Evolutionary conservation across 92 coral and sea anemone species (phyloP), one percentile per base, ranked within the genome.

Genomic region (Diadumene lineata): DNA sequence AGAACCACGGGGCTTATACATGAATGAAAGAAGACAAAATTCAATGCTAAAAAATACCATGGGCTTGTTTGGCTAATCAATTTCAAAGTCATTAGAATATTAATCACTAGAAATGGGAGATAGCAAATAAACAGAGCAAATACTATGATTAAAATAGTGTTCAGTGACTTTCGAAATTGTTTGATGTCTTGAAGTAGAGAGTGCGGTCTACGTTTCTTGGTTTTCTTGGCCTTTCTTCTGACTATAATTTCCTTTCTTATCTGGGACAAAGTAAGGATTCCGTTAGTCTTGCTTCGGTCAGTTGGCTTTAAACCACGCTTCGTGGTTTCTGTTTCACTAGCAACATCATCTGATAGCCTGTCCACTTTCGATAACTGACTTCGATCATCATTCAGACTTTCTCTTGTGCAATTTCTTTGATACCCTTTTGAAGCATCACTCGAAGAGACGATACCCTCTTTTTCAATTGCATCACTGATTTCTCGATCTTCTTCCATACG

Each of bases 141-240:
- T 16, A 74, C 79, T 0, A 74, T 61, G 21, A 74, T 26, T 7
- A 74, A 29, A 19, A 74, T 74, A 22, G 79, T 74, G 22, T 60
- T 51, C 11, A 56, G 79, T 18, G 79, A 24, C 34, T 63, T 60
- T 25, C 55, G 60, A 19, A 74, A 61, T 27, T 24, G 25, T 62
- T 60, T 31, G 16, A 60, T 30, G n/a, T 61, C 79, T 15, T 48
- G 11, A 16, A 69, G 43, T 1, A 18, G 60, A 16, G 43, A 19
- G 16, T 17, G 2, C 19, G 75, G 44, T 70, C 43, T 28, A 53
- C 34, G 33, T 17, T 24, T 58, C 27, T 7, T 26, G 28, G 4
- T 23, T 10, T 1, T 7, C 6, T 58, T 58, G 22, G 30, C 15
- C 15, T 58, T 58, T 58, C 28, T 18, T 18, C 22, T 1, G 15